Evolutionary conservation across 2,888 invertebrate species (phyloP).

Genomic region (Drosophila fungiperda): DNA sequence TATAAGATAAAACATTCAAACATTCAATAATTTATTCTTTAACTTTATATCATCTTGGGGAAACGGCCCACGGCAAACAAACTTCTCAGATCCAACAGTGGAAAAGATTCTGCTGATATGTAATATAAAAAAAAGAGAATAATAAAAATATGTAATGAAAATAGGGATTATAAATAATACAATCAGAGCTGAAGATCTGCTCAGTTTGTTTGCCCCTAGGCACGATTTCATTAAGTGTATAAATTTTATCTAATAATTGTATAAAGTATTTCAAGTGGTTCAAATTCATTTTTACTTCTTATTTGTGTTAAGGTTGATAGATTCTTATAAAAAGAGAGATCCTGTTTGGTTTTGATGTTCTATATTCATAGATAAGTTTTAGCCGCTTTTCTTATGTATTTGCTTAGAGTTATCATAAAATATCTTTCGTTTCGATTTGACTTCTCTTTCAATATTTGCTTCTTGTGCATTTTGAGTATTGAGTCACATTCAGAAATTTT

Average conservation of each 20-base stretch:
- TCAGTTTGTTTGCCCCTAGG: conserved; percentile 11
- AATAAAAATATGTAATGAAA: background rate
- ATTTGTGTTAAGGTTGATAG: conserved; percentile 1
- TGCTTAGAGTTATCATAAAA: background rate
- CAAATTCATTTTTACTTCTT: background rate
- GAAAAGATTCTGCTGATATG: conserved; percentile 35
- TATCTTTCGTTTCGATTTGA: conserved; percentile 5
- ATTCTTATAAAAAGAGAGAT: conserved; percentile 25
- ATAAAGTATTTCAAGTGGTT: conserved; percentile 7
- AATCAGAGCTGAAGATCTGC: background rate
- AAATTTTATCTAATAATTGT: conserved; percentile 35
- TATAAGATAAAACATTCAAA: conserved; percentile 53
- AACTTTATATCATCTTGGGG: conserved; percentile 16
- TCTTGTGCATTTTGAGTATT: conserved; percentile 49
- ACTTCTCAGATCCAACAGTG: conserved; percentile 2
- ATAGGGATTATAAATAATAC: background rate
- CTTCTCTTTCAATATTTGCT: conserved; percentile 16
- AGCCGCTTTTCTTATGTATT: conserved; percentile 42
- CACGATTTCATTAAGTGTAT: background rate
- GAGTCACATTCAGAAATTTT: conserved; percentile 32
- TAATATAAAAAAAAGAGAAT: conserved; percentile 10
- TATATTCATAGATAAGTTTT: background rate
- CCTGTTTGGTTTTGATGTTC: conserved; percentile 5
- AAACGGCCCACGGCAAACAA: conserved; percentile 15
- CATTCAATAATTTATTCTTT: conserved; percentile 42